These are phyloP conservation scores for Chaetodon trifascialis DNA, from an alignment of 2,113 vertebrate species.

Conservation along the genomic window DNA sequence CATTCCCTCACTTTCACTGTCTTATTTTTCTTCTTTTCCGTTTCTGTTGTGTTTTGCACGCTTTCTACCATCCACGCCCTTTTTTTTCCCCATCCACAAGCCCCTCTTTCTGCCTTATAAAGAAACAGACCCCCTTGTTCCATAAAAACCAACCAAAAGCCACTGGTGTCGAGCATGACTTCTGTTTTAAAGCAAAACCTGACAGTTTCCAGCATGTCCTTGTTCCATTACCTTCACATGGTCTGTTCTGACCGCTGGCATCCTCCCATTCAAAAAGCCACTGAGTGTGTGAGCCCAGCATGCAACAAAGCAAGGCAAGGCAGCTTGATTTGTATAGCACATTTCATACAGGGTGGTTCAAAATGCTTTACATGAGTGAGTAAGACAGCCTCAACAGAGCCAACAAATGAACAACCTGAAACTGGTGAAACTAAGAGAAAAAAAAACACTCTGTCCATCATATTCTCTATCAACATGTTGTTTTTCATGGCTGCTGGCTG, in stretches of 20 bases:
- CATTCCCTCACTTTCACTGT: background rate
- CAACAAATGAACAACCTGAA: background rate
- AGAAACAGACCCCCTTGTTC: background rate
- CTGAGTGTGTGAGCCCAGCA: slow-evolving; percentile 10
- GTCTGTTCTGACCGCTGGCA: slow-evolving; percentile 12
- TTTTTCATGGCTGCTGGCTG: background rate
- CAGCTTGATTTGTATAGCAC: background rate
- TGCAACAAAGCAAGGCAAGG: background rate
- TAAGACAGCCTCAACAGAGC: background rate
- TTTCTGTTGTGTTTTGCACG: background rate
- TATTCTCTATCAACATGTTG: background rate
- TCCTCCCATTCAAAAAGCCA: slow-evolving; percentile 9
- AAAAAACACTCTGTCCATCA: background rate
- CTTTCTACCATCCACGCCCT: background rate
- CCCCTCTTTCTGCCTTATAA: background rate
- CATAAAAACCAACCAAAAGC: background rate
- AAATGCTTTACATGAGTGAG: background rate
- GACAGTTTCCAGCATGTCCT: slow-evolving; percentile 23
- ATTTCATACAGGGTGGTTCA: background rate
- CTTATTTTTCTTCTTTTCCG: background rate
- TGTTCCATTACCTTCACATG: background rate
- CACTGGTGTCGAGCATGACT: slow-evolving; percentile 2
- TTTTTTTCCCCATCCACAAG: background rate
- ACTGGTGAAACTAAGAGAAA: background rate
- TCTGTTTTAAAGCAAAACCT: slow-evolving; percentile 8